Conservation (phyloP, 2,888 invertebrate genomes). For the Trachelus troglodyta region DNA sequence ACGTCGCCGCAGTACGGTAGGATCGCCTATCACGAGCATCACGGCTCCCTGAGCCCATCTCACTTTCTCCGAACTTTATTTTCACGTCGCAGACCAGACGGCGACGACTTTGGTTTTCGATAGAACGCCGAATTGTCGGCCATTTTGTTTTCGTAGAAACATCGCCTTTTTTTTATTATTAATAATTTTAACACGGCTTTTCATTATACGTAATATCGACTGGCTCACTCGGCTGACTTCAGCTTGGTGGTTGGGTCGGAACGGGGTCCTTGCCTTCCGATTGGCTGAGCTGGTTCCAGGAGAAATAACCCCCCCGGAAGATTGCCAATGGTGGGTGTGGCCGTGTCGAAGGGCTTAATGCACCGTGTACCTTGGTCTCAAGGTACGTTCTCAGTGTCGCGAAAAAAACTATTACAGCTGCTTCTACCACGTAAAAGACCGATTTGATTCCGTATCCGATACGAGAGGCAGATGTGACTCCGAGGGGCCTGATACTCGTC, state of each 20-base stretch:
- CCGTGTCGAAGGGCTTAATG: constrained; percentile 10
- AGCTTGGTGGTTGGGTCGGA: background rate
- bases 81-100: constrained; percentile 8
- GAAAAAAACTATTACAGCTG: background rate
- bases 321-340: background rate
- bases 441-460: background rate
- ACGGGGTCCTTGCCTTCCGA: background rate
- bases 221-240: too few species aligned
- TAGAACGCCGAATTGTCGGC: background rate
- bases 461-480: background rate
- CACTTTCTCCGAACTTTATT: constrained; percentile 46
- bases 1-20: constrained; percentile 26
- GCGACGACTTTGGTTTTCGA: constrained; percentile 13
- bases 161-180: background rate
- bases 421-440: background rate
- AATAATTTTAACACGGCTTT: too few species aligned
- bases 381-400: background rate
- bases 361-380: background rate
- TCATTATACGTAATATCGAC: too few species aligned
- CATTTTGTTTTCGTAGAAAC: background rate
- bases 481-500: background rate
- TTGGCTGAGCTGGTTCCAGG: background rate
- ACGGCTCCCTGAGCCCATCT: constrained; percentile 46
- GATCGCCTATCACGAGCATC: constrained; percentile 55
- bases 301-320: background rate